These are phyloP conservation scores for Caenorhabditis zanzibari DNA, from an alignment of 2,888 invertebrate species.

Conservation along the genomic window DNA sequence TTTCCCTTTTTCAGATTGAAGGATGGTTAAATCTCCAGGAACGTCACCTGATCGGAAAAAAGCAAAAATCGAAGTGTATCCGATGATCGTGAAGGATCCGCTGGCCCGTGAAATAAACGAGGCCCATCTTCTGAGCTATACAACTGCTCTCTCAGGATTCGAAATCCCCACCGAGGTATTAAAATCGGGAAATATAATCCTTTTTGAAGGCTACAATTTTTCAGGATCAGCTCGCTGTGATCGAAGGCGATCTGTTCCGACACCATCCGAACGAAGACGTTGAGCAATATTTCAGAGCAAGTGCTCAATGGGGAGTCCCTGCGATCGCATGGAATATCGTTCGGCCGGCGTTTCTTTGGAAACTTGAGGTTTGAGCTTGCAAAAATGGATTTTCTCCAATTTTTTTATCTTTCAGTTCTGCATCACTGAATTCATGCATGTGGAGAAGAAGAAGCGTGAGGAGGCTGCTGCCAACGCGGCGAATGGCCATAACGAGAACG, in stretches of 20 bases:
- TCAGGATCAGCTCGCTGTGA: conserved; percentile 49
- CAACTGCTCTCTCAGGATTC: conserved; percentile 45
- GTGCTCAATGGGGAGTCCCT: conserved; percentile 64
- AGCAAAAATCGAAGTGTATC: conserved; percentile 46
- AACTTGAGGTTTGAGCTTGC: conserved; percentile 50
- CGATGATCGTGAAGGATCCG: conserved; percentile 41
- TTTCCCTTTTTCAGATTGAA: conserved; percentile 7
- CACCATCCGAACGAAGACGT: conserved; percentile 62
- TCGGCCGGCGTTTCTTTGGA: conserved; percentile 64
- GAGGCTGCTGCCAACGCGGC: background rate
- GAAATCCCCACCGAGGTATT: conserved; percentile 57
- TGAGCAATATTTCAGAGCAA: conserved; percentile 60
- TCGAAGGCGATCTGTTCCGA: conserved; percentile 29
- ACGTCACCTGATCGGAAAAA: conserved; percentile 59
- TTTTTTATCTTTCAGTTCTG: conserved; percentile 48
- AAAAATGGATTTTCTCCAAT: background rate
- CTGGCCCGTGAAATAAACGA: conserved; percentile 47
- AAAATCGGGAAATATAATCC: too few relatives aligned
- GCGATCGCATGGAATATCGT: conserved; percentile 65
- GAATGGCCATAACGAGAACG: background rate
- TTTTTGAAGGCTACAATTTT: too few relatives aligned
- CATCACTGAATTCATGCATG: conserved; percentile 54
- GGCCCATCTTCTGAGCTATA: conserved; percentile 31
- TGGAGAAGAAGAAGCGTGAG: conserved; percentile 45
- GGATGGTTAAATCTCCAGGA: conserved; percentile 60